Percentiles rank a stretch among this genome's conserved stretches.
Conservation (phyloP, 2,888 invertebrate species). For the Philereme transversata region DNA sequence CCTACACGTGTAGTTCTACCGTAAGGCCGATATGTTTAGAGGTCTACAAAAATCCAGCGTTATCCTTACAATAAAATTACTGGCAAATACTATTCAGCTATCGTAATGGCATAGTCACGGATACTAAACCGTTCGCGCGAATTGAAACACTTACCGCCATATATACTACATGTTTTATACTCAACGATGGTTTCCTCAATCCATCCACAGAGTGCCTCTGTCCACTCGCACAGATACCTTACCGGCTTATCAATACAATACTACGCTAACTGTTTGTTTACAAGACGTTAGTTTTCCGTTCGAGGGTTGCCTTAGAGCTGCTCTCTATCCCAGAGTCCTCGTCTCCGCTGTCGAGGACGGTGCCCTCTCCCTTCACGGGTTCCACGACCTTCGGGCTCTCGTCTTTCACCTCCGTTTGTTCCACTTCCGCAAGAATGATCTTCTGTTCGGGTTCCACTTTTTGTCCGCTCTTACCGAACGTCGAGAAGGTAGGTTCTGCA, state of each 20-base stretch:
- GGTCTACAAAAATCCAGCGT: conserved; percentile 25
- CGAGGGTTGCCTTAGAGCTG: conserved; percentile 83
- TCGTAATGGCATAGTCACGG: conserved; percentile 46
- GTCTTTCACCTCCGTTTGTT: conserved; percentile 48
- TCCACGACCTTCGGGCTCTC: conserved; percentile 61
- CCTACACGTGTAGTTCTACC: too few relatives aligned
- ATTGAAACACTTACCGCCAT: conserved; percentile 4
- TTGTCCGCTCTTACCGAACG: conserved; percentile 81
- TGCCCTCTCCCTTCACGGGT: conserved; percentile 82
- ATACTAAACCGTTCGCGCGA: conserved; percentile 17
- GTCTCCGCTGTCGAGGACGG: conserved; percentile 86
- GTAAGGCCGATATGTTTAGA: conserved; percentile 34
- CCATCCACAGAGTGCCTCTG: conserved; percentile 2
- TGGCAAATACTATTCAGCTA: conserved; percentile 38
- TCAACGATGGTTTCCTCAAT: conserved; percentile 16
- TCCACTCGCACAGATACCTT: conserved; percentile 8
- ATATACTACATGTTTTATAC: conserved; percentile 8
- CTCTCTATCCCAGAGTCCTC: conserved; percentile 87
- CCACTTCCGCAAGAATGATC: conserved; percentile 57
- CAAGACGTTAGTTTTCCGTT: conserved; percentile 72
- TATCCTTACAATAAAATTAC: conserved; percentile 24
- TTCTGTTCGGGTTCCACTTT: conserved; percentile 59
- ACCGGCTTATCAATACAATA: neutral
- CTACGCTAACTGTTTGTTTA: conserved; percentile 39
- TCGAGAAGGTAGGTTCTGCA: conserved; percentile 83